These are phyloP conservation scores for Callyntrura guangdongensis DNA, from an alignment of 2,888 invertebrate genomes.

Conservation along the genomic window DNA sequence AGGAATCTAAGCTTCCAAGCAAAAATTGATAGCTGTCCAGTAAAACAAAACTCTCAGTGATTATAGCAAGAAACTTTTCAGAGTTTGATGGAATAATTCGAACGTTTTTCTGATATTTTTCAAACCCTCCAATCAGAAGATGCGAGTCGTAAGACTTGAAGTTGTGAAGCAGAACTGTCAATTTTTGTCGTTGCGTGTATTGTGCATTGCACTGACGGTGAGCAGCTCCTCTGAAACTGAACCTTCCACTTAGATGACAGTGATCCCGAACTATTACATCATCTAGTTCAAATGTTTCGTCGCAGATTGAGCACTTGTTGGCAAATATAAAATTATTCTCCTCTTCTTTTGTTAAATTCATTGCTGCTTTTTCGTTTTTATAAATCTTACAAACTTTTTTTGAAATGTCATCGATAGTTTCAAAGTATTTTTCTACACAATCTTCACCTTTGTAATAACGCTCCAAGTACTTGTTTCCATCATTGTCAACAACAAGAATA, in stretches of 20 bases:
- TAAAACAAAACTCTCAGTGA: constrained; percentile 36
- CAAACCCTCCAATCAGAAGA: constrained; percentile 52
- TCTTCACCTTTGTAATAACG: constrained; percentile 41
- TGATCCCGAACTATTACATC: constrained; percentile 44
- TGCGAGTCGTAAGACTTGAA: constrained; percentile 60
- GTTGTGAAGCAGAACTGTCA: constrained; percentile 32
- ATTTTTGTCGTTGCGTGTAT: neutral
- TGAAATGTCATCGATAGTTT: neutral
- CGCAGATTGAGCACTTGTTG: constrained; percentile 24
- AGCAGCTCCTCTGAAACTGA: constrained; percentile 16
- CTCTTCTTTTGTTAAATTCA: neutral
- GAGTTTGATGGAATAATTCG: constrained; percentile 57
- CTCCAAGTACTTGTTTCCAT: constrained; percentile 45
- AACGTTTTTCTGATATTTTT: neutral
- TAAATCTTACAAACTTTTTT: neutral
- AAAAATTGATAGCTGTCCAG: constrained; percentile 46
- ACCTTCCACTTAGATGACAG: constrained; percentile 34
- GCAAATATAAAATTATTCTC: neutral
- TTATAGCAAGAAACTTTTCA: constrained; percentile 31
- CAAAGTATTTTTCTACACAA: constrained; percentile 44
- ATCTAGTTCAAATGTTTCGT: neutral
- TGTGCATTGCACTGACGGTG: constrained; percentile 29
- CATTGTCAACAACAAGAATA: neutral
- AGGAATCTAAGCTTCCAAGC: constrained; percentile 7
- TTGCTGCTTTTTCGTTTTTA: neutral